Conservation (phyloP, 2,888 invertebrate species). For the Morinoia aosen region DNA sequence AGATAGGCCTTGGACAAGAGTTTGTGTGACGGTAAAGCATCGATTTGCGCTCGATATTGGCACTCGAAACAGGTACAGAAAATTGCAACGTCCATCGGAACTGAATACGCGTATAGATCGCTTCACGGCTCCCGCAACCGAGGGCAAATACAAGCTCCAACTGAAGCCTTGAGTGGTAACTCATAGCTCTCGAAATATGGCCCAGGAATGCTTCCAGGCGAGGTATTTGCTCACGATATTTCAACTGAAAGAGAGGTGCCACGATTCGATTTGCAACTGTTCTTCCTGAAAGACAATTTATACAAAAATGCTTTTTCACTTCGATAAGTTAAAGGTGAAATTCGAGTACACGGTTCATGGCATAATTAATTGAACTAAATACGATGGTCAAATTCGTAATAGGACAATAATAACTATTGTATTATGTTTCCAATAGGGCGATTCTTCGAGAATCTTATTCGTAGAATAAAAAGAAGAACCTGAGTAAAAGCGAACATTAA, state of each 20-base stretch:
- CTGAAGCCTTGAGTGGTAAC: background rate
- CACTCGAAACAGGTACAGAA: constrained; percentile 48
- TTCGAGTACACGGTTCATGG: background rate
- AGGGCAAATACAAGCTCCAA: background rate
- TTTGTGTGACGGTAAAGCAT: constrained; percentile 51
- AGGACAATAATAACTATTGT: no score
- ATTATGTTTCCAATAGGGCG: no score
- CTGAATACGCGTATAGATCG: constrained; percentile 29
- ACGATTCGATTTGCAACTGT: background rate
- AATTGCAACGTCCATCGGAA: constrained; percentile 50
- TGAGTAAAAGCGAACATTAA: no score
- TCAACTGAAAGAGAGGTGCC: background rate
- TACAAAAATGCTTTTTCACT: background rate
- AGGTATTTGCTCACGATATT: background rate
- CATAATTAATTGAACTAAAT: background rate
- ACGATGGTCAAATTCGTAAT: background rate
- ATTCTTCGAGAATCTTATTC: no score
- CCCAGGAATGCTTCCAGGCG: background rate
- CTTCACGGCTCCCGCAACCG: background rate
- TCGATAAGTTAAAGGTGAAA: background rate
- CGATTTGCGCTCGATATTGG: constrained; percentile 50
- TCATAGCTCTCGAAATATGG: constrained; percentile 14
- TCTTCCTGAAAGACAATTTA: background rate
- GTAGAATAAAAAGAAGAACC: no score
- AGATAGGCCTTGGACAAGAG: constrained; percentile 43